phyloP scores from a whole-genome alignment of 1,140 invertebrate genomes.

The Apolygus lucorum region DNA sequence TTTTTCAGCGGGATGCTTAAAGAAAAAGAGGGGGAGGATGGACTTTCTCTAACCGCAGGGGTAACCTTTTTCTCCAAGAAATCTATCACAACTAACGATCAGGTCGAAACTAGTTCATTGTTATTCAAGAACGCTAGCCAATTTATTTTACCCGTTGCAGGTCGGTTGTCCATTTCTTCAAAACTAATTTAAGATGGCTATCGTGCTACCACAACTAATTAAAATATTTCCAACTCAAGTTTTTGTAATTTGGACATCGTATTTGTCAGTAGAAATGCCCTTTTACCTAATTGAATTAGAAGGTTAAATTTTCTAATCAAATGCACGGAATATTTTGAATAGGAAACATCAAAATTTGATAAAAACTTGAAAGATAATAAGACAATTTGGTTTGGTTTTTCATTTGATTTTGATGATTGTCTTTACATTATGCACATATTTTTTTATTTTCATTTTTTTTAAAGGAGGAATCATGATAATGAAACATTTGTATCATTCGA shows the following conservation, averaged over 20 bases:
- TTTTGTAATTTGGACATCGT: no score
- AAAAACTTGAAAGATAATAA: no score
- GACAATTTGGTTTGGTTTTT: no score
- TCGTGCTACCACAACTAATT: not conserved
- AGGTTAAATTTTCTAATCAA: not conserved
- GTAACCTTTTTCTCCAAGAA: not conserved
- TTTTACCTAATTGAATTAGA: not conserved
- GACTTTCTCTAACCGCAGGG: not conserved
- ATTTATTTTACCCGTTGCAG: not conserved
- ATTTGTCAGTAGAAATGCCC: no score
- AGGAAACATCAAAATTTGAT: no score
- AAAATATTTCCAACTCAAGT: not conserved
- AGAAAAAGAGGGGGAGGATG: conserved; percentile 5
- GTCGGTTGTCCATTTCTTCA: not conserved
- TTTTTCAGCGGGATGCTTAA: not conserved
- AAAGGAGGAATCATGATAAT: no score
- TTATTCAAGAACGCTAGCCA: not conserved
- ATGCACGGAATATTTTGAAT: not conserved
- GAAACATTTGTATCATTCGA: no score
- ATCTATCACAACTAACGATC: conserved; percentile 10
- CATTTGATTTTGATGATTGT: no score
- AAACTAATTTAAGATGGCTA: no score
- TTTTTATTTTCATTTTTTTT: no score
- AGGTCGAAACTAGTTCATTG: not conserved
- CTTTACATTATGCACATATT: no score